Base-by-base conservation (phyloP, 1,140 invertebrate species). In the Leguminivora glycinivorella region DNA sequence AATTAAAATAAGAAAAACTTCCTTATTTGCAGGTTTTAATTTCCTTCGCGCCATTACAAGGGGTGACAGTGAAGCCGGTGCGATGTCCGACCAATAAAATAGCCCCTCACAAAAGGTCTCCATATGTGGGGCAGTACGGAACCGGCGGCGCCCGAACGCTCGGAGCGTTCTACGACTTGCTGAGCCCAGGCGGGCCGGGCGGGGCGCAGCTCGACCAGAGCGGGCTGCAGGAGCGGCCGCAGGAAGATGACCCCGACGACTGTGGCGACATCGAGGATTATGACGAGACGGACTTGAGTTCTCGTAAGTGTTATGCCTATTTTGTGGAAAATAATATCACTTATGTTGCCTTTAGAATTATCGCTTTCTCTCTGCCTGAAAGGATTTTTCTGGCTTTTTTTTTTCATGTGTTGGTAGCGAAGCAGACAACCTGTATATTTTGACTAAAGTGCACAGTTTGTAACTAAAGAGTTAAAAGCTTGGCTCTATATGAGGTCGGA, bases 21-120 rank as follows among this genome's bases (percentile, higher is more conserved):
- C 12, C 73, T 70, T 67, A 68, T 74, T 79, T 31, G 9, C 78
- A 90, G 88, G 74, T 84, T 34, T 68, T 83, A 56, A 70, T 76
- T 34, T 67, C 79, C 19, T 70, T 73, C 56, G 70, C 79, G 31
- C 71, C 77, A 22, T 68, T 83, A 66, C 69, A 81, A 43, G 77
- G 80, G 69, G 80, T 88, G 24, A 85, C 88, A 56, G 84, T 91
- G 17, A 84, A 83, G 56, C 87, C 86, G 29, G 43, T 72, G 7
- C 73, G 84, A 56, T 91, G 89, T 24, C 89, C 89, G 2, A 89
- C 89, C n/a, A 91, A 91, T 72, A 91, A 91, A 79, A 88, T 91
- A 43, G 89, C 89, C 14, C 89, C 89, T 14, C 83, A 88, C 71
- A 70, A 78, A 43, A 70, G 82, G 7, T 69, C 72, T 7, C 58